phyloP scores from a whole-genome alignment of 2,797 vertebrate genomes.

The Sebastes dallii region DNA sequence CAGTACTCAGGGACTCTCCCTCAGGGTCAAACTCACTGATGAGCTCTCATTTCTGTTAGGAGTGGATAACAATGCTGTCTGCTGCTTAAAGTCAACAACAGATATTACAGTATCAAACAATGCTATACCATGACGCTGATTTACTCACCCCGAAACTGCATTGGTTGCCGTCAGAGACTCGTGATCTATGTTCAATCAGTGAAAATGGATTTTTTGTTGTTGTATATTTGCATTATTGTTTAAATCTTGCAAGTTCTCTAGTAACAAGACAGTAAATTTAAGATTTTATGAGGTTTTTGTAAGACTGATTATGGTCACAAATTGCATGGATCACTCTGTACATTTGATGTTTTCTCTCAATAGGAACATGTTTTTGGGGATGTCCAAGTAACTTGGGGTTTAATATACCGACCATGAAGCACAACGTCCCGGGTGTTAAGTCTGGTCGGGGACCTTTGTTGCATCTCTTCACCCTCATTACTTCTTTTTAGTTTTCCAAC shows the following conservation, averaged over 20 bases:
- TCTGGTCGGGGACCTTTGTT: not conserved
- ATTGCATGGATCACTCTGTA: not conserved
- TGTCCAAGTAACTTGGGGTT: too few relatives aligned
- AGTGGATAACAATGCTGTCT: constrained; percentile 29
- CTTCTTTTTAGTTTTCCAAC: too few relatives aligned
- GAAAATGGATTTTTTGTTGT: not conserved
- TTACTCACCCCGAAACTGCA: not conserved
- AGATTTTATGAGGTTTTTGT: not conserved
- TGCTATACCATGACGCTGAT: not conserved
- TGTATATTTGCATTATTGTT: not conserved
- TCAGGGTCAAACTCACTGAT: constrained; percentile 60
- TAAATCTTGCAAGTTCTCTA: not conserved
- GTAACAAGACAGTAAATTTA: not conserved
- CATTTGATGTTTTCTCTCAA: not conserved
- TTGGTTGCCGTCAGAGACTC: not conserved
- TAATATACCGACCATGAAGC: not conserved
- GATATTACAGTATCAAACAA: not conserved
- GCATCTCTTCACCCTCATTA: not conserved
- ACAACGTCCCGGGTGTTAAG: rapidly evolving
- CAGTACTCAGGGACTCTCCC: constrained; percentile 50
- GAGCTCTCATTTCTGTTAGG: constrained; percentile 47
- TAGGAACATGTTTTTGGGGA: not conserved
- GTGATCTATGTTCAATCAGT: not conserved
- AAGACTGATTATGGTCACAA: not conserved
- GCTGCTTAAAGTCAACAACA: constrained; percentile 12